A percentile compares a stretch with the other conserved stretches of the same genome.
phyloP scores from a whole-genome alignment of 2,797 vertebrate genomes.

The Threskiornis aethiopicus region DNA sequence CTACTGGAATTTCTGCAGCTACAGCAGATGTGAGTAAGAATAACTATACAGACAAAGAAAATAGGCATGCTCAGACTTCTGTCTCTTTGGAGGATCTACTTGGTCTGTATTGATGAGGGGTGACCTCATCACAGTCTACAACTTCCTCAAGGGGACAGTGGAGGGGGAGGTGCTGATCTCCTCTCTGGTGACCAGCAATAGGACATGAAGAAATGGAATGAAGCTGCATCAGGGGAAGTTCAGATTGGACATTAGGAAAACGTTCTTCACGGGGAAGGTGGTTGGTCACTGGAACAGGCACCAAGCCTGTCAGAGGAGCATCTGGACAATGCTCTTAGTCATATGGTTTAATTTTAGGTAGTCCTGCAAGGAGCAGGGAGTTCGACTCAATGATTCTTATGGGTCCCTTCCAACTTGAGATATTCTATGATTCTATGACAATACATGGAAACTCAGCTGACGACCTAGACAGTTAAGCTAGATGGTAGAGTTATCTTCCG shows the following conservation, averaged over 20 bases:
- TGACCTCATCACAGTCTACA: not conserved
- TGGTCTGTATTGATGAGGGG: accelerated
- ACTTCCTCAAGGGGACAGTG: accelerated
- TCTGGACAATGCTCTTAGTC: not conserved
- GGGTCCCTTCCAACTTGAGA: not conserved
- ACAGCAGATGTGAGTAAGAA: not conserved
- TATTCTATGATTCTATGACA: not conserved
- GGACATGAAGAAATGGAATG: not conserved
- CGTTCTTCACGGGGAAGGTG: not conserved
- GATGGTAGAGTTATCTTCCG: not conserved
- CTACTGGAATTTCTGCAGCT: not conserved
- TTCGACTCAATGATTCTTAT: not conserved
- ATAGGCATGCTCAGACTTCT: not conserved
- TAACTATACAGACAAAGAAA: not conserved
- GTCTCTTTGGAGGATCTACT: not conserved
- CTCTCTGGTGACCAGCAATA: not conserved
- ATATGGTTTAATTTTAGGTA: not conserved
- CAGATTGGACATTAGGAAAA: not conserved
- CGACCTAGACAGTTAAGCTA: not conserved
- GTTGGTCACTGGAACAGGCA: not conserved
- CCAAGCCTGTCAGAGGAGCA: no score
- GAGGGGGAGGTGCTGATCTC: not conserved
- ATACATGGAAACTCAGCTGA: not conserved
- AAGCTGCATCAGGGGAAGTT: not conserved
- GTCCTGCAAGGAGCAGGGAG: not conserved